Evolutionary conservation across 2,797 vertebrate species (phyloP).

Genomic region (Hipposideros larvatus): DNA sequence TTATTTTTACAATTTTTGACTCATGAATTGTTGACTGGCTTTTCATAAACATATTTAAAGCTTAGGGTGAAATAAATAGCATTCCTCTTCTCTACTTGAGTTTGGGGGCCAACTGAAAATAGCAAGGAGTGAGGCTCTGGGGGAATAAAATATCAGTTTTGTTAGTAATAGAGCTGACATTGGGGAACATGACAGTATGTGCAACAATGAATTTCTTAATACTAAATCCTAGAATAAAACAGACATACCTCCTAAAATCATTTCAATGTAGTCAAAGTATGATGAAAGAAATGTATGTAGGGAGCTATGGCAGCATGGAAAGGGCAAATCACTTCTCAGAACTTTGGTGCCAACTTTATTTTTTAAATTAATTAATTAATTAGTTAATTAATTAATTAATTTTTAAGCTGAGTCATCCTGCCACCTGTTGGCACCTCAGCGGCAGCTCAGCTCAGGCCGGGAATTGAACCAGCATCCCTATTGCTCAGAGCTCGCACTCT

Average conservation of each 20-base stretch:
- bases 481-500: too few species aligned
- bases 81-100: not conserved
- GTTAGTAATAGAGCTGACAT: not conserved
- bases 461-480: too few species aligned
- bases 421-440: too few species aligned
- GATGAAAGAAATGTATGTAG: not conserved
- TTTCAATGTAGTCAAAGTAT: not conserved
- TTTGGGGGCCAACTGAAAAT: not conserved
- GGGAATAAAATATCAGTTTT: not conserved
- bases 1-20: not conserved
- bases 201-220: slow-evolving; percentile 4
- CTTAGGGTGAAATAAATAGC: not conserved
- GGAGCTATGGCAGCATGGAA: not conserved
- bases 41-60: not conserved
- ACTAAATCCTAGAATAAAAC: slow-evolving; percentile 14
- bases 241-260: not conserved
- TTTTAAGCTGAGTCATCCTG: too few species aligned
- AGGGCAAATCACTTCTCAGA: not conserved
- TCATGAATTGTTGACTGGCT: slow-evolving; percentile 22
- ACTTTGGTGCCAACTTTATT: not conserved
- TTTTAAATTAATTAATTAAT: too few species aligned
- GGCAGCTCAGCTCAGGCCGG: too few species aligned
- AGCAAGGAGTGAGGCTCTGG: not conserved
- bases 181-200: not conserved
- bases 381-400: too few species aligned